Evolutionary conservation across 92 coral and sea anemone genomes (phyloP), one percentile per base, ranked within the genome.

Genomic region (Actinostola sp.): DNA sequence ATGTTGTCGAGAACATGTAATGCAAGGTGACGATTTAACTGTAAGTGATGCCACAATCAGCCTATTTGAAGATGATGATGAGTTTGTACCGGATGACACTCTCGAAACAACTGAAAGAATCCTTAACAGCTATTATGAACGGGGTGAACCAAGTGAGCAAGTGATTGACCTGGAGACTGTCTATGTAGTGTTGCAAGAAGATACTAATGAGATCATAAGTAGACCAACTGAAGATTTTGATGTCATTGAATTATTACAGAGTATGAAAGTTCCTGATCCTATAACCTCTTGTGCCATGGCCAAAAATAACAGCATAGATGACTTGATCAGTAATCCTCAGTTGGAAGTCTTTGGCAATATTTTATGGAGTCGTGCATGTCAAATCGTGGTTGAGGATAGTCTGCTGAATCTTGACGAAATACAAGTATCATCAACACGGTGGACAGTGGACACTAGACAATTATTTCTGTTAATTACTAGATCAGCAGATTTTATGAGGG

Each of bases 141-240:
- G 58, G 41, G 70, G 70, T 29, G 46, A 30, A 9, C 79, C 50
- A 29, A 29, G 25, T 16, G 70, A 73, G 30, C 64, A 59, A 42
- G 53, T 43, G 16, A 73, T 73, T 15, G 79, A 73, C 32, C 42
- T 73, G 41, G 69, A 73, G 41, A 56, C 66, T 53, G 77, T 71
- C 8, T 55, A 48, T 38, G 66, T 25, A 19, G 13, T 56, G n/a
- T 24, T 70, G 13, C 43, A n/a, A 25, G 67, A 61, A 61, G 67
- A 61, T 61, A 10, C 14, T 2, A 65, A 42, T 38, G 28, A 65
- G 16, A 65, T 65, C 17, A 16, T 65, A 9, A 34, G 29, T 6
- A 34, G 1, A 2, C 71, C 71, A 16, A 52, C 50, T 1, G 5
- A 41, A 19, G 53, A 36, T 21, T 65, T 65, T 38, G 34, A 65